Percentiles rank a stretch among this genome's conserved stretches.
These are phyloP conservation scores for Corapipo altera DNA, from an alignment of 2,113 vertebrate genomes.

Conservation along the genomic window DNA sequence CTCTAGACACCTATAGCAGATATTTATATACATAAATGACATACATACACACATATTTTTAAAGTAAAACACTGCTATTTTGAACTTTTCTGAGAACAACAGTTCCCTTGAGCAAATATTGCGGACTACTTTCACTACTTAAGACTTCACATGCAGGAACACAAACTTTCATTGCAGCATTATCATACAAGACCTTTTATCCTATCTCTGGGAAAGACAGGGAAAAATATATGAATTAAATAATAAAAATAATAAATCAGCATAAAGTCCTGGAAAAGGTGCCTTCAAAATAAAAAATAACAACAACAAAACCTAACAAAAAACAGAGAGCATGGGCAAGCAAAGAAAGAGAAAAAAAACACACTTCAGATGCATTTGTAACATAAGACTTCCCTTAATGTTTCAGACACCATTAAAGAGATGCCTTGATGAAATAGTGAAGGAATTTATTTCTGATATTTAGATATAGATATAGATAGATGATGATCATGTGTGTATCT, in stretches of 20 bases:
- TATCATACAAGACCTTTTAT: background rate
- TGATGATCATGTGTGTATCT: too few species aligned
- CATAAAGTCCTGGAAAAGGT: background rate
- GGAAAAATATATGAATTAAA: background rate
- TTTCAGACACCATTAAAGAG: background rate
- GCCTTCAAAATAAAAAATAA: background rate
- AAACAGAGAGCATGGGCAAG: background rate
- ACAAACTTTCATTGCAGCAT: background rate
- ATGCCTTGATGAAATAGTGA: background rate
- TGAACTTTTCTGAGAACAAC: background rate
- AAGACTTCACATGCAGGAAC: background rate
- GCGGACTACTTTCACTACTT: background rate
- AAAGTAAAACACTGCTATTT: background rate
- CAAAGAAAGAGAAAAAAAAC: background rate
- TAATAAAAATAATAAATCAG: background rate
- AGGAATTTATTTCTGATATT: background rate
- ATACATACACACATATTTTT: background rate
- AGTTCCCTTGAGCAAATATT: background rate
- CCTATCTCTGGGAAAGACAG: background rate
- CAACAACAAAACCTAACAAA: background rate
- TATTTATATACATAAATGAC: background rate
- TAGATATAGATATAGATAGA: background rate
- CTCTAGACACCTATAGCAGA: background rate
- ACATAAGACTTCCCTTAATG: background rate
- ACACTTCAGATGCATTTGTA: background rate